Percentiles rank a stretch among this genome's conserved stretches.
Evolutionary conservation across 2,888 invertebrate genomes (phyloP).

Genomic region (Peribatodes rhomboidaria): DNA sequence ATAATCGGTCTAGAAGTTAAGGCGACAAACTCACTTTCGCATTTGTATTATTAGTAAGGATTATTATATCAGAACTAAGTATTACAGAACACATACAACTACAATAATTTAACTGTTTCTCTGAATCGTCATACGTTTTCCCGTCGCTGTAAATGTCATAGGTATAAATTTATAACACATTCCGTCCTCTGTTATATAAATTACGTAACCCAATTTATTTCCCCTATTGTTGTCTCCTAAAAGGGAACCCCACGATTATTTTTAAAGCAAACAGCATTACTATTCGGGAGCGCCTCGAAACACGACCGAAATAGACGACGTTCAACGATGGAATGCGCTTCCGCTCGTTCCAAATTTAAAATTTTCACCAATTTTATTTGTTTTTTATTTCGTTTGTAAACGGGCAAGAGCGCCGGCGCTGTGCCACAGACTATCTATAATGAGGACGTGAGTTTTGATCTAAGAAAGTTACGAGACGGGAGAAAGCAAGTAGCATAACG

Average conservation of each 20-base stretch:
- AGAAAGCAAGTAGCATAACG: too few relatives aligned
- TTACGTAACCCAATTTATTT: slow-evolving; percentile 1
- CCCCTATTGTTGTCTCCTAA: slow-evolving; percentile 9
- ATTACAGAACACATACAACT: too few relatives aligned
- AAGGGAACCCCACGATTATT: slow-evolving; percentile 36
- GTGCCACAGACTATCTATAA: slow-evolving; percentile 1
- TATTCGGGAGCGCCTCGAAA: slow-evolving; percentile 41
- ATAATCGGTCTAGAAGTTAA: too few relatives aligned
- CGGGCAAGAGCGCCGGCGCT: slow-evolving; percentile 28
- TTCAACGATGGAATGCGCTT: slow-evolving; percentile 65
- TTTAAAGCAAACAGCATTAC: slow-evolving; percentile 45
- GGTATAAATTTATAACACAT: not conserved
- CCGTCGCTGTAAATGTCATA: too few relatives aligned
- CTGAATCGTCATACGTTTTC: too few relatives aligned
- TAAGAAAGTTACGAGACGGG: too few relatives aligned
- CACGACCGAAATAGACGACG: slow-evolving; percentile 67
- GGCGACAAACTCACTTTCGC: too few relatives aligned
- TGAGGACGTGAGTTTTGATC: not conserved
- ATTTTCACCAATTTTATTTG: slow-evolving; percentile 54
- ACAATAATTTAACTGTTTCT: too few relatives aligned
- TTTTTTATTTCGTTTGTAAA: slow-evolving; percentile 54
- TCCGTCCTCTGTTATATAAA: not conserved
- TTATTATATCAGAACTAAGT: too few relatives aligned
- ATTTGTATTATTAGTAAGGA: too few relatives aligned
- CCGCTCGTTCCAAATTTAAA: slow-evolving; percentile 63